A percentile compares a stretch with the other conserved stretches of the same genome.
These are phyloP conservation scores for Cisticola juncidis DNA, from an alignment of 2,113 vertebrate genomes.

Conservation along the genomic window DNA sequence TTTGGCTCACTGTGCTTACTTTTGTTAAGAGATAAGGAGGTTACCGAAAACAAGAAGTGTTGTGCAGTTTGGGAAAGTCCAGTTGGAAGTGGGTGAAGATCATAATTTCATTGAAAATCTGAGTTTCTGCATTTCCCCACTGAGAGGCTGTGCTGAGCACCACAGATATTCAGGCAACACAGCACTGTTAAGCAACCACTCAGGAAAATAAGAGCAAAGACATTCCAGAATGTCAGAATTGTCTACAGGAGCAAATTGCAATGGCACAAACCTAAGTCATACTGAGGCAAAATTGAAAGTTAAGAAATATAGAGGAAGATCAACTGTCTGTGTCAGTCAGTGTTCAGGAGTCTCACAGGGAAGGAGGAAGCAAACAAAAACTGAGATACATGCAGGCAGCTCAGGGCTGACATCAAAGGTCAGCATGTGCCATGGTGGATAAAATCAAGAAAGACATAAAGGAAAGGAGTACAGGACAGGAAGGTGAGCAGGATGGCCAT, in stretches of 20 bases:
- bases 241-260: not conserved
- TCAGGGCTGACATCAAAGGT: not conserved
- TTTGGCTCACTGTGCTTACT: constrained; percentile 21
- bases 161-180: not conserved
- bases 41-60: not conserved
- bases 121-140: not conserved
- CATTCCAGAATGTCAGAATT: not conserved
- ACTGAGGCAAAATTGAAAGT: not conserved
- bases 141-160: not conserved
- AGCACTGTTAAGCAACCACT: not conserved
- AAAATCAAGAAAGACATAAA: not conserved
- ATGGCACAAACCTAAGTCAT: not conserved
- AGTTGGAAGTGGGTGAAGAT: not conserved
- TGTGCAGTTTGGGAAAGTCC: not conserved
- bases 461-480: not conserved
- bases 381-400: not conserved
- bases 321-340: not conserved
- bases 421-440: not conserved
- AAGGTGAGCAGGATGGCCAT: not conserved
- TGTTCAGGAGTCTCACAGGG: not conserved
- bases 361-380: not conserved
- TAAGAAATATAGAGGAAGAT: not conserved
- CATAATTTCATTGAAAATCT: not conserved
- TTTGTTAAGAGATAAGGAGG: constrained; percentile 18
- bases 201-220: not conserved